Percentiles rank a stretch among this genome's conserved stretches.
Conservation (phyloP, 92 coral and sea anemone genomes). For the Actinostola sp. region DNA sequence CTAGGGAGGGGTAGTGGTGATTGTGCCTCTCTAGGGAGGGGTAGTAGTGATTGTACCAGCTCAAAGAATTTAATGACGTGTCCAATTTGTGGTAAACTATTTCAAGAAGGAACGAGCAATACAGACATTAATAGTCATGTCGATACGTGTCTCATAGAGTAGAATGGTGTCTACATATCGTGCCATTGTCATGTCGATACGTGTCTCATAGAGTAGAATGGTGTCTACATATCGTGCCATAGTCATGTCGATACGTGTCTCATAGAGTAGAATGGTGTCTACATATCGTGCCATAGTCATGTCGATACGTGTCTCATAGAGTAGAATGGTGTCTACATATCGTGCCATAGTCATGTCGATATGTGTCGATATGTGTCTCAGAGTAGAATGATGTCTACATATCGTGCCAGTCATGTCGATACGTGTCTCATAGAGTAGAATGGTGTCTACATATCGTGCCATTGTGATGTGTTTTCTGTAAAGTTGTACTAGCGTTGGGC, state of each 20-base stretch:
- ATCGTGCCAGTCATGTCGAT: constrained; percentile 85
- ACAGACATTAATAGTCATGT: constrained; percentile 80
- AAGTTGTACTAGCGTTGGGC: too few species aligned
- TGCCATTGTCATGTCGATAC: neutral
- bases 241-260: too few species aligned
- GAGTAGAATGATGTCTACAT: too few species aligned
- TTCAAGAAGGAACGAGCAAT: constrained; percentile 69
- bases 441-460: neutral
- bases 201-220: too few species aligned
- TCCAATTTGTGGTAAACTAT: constrained; percentile 79
- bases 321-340: too few species aligned
- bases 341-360: too few species aligned
- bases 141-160: constrained; percentile 80
- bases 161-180: neutral
- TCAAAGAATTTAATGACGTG: constrained; percentile 40
- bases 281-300: too few species aligned
- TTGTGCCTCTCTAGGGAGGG: constrained; percentile 33
- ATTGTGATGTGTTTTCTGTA: neutral
- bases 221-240: too few species aligned
- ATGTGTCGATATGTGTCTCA: too few species aligned
- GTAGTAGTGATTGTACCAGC: constrained; percentile 1
- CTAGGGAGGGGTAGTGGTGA: constrained; percentile 41
- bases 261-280: too few species aligned
- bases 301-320: too few species aligned
- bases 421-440: constrained; percentile 71